These are phyloP conservation scores for Collichthys lucidus DNA, from an alignment of 2,113 vertebrate genomes.

Conservation along the genomic window DNA sequence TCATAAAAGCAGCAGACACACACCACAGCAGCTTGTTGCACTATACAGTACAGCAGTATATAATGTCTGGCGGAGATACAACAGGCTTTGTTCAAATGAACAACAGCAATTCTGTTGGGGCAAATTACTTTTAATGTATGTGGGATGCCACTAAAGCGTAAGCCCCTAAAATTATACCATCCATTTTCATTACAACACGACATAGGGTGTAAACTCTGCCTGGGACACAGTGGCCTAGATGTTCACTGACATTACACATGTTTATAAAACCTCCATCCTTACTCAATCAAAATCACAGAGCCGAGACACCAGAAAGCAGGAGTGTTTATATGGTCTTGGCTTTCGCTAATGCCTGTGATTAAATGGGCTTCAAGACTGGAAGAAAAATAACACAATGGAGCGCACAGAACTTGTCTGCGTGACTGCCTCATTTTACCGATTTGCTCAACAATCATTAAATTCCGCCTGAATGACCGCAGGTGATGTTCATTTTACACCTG, in stretches of 20 bases:
- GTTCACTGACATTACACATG: background rate
- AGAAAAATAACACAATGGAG: background rate
- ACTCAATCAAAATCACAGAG: conserved; percentile 10
- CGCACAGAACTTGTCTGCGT: conserved; percentile 21
- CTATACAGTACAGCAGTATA: background rate
- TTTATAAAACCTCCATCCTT: background rate
- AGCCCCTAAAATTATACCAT: background rate
- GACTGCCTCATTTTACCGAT: conserved; percentile 54
- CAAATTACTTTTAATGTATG: background rate
- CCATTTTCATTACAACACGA: conserved; percentile 15
- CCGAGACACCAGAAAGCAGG: background rate
- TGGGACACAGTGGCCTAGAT: conserved; percentile 19
- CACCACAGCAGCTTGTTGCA: background rate
- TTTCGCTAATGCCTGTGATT: background rate
- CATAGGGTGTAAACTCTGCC: background rate
- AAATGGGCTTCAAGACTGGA: background rate
- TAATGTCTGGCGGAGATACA: background rate
- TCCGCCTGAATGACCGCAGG: conserved; percentile 29
- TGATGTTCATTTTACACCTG: conserved; percentile 21
- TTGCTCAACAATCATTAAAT: conserved; percentile 30
- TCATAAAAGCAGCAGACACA: conserved; percentile 11
- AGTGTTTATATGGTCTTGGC: background rate
- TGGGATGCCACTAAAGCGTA: background rate
- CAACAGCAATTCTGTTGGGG: background rate
- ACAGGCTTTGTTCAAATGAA: conserved; percentile 1